Evolutionary conservation across 1,140 invertebrate genomes (phyloP), one percentile per base, ranked within the genome.

Genomic region (Tetraneura akinire): DNA sequence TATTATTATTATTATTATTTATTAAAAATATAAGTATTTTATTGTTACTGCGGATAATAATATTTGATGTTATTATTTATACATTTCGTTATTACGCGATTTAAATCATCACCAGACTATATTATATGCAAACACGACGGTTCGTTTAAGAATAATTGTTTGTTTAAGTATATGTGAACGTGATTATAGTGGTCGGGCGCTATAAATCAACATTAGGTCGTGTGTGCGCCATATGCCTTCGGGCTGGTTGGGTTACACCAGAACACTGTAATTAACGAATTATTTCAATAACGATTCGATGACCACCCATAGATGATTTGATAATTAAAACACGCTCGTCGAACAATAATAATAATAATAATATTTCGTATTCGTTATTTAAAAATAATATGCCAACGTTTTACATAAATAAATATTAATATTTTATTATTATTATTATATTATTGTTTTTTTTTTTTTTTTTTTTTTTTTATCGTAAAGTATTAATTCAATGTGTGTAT

Each of bases 161-260:
- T 78, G 55, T 78, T 78, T 60, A 78, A 78, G 55, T 60, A 78
- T 55, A 60, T 60, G 37, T 60, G 73, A 78, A 78, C 53, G 53
- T 78, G 55, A 78, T 78, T 78, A 60, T 60, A 78, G 74, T 62
- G 74, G 37, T 78, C 74, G 49, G 23, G 49, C 6, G n/a, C 73
- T 57, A 78, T 78, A 78, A 78, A 78, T 78, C 74, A 78, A 60
- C 74, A 78, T 78, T 78, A 78, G 37, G 74, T 62, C 74, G 55
- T 78, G 42, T 78, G 74, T 62, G 55, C 21, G 4, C 74, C 74
- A 32, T 71, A 29, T 71, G 68, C 47, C 68, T 51, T 71, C 68
- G 26, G 68, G 68, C 23, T 37, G 11, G 32, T 37, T 18, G 73
- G 53, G 74, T 78, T 76, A 32, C 55, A 62, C 74, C 37, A 60